Conservation (phyloP, 2,113 vertebrate species). For the Heterochromis multidens region DNA sequence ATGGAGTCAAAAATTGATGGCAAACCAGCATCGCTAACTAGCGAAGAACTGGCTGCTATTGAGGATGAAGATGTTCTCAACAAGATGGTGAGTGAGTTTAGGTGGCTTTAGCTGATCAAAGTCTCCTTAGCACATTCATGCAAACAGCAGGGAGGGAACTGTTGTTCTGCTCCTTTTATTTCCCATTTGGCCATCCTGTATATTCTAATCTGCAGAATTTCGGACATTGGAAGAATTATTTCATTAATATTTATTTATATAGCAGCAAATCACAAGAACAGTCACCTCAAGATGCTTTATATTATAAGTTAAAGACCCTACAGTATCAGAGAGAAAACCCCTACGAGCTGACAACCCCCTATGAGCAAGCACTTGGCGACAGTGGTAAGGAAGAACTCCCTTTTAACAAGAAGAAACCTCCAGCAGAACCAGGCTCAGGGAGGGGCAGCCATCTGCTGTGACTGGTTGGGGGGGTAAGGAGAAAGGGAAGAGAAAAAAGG, state of each 20-base stretch:
- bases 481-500: not conserved
- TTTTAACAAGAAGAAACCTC: too few species aligned
- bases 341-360: too few species aligned
- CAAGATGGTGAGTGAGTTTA: conserved; percentile 84
- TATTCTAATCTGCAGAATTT: not conserved
- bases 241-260: not conserved
- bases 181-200: not conserved
- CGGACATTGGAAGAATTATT: not conserved
- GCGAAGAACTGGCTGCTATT: conserved; percentile 80
- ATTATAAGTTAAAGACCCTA: not conserved
- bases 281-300: not conserved
- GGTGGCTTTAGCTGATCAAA: not conserved
- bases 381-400: too few species aligned
- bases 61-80: conserved; percentile 91
- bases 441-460: too few species aligned
- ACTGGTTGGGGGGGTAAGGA: too few species aligned
- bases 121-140: not conserved
- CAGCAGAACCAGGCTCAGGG: too few species aligned
- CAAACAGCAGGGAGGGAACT: not conserved
- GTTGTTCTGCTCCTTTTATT: not conserved
- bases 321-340: not conserved
- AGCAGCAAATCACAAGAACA: not conserved
- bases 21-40: conserved; percentile 52
- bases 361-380: too few species aligned
- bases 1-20: conserved; percentile 47